Base-by-base conservation (phyloP, 1,140 invertebrate genomes). In the Drosophila kepulauana region DNA sequence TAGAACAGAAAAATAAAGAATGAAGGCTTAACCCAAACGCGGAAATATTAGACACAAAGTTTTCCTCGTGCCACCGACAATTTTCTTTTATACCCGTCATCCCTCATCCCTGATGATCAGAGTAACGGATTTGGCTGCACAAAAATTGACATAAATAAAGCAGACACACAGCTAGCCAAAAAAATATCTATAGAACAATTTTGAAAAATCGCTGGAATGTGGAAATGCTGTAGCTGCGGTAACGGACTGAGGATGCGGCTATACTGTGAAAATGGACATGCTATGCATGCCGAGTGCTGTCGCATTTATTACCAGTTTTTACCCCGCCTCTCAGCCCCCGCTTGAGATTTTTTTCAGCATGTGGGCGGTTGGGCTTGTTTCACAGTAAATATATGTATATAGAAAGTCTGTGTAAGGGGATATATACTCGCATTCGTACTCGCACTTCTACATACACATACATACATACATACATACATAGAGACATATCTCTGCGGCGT, bases 271-370 rank as follows among this genome's bases (percentile, higher is more conserved):
- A 86, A 88, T 86, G 82, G 84, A 88, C 84, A 88, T 88, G 84
- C 81, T 84, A 89, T 88, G 84, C 84, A 88, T 88, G 77, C 84
- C 69, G 84, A 88, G 67, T 87, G 63, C 67, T 78, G 80, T 88
- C 84, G 81, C 80, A 88, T 88, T 89, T 87, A 88, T 87, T 88
- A 88, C 82, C 75, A 71, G 54, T 63, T 62, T 52, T 35, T 20
- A 16, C n/a, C 45, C 51, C 61, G 3, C 15, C 35, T 35, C 64
- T 20, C 33, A 30, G 45, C 28, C 16, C 20, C 5, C 43, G 1
- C 16, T 51, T 30, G 38, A 38, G 54, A 5, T 35, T 45, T 48
- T 58, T 77, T 63, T 64, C 77, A 68, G 72, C 79, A 70, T 35
- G 79, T 45, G 78, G 67, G 46, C 30, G 65, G 46, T 10, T 15